A percentile compares a stretch with the other conserved stretches of the same genome.
These are phyloP conservation scores for Sebastes umbrosus DNA, from an alignment of 2,797 vertebrate species.

Conservation along the genomic window DNA sequence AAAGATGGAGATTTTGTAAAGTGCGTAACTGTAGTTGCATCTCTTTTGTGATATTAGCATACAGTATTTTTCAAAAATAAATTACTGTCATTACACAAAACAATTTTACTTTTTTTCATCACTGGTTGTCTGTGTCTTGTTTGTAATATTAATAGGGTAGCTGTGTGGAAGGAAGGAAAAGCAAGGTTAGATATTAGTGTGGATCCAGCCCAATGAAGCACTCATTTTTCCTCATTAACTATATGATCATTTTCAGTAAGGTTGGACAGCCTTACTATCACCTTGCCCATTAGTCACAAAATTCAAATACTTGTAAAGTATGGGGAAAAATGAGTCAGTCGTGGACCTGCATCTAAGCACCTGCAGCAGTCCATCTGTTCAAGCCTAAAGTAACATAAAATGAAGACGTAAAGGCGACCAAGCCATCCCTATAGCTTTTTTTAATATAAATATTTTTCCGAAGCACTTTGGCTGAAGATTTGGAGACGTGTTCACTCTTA, in stretches of 20 bases:
- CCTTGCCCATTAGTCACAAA: slow-evolving; percentile 28
- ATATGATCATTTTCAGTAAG: slow-evolving; percentile 21
- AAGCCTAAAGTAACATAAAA: slow-evolving; percentile 15
- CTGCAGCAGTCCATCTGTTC: slow-evolving; percentile 19
- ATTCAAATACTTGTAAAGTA: slow-evolving; percentile 12
- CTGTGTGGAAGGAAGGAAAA: neutral
- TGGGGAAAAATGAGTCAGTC: slow-evolving; percentile 32
- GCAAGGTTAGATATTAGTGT: neutral
- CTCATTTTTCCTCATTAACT: slow-evolving; percentile 25
- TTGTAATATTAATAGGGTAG: slow-evolving; percentile 1
- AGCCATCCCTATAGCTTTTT: slow-evolving; percentile 11
- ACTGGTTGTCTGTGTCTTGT: neutral
- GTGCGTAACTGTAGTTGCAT: neutral
- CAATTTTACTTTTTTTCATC: neutral
- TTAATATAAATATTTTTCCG: neutral
- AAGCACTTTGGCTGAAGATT: slow-evolving; percentile 35
- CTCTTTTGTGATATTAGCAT: neutral
- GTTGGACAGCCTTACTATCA: slow-evolving; percentile 2
- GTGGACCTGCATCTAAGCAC: slow-evolving; percentile 27
- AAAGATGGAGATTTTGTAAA: neutral
- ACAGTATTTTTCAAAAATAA: neutral
- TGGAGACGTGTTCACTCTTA: slow-evolving; percentile 6
- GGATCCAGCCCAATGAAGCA: neutral
- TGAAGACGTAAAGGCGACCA: slow-evolving; percentile 16
- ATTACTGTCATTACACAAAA: neutral